Base-by-base conservation (phyloP, 2,113 vertebrate genomes). In the Nibea albiflora region DNA sequence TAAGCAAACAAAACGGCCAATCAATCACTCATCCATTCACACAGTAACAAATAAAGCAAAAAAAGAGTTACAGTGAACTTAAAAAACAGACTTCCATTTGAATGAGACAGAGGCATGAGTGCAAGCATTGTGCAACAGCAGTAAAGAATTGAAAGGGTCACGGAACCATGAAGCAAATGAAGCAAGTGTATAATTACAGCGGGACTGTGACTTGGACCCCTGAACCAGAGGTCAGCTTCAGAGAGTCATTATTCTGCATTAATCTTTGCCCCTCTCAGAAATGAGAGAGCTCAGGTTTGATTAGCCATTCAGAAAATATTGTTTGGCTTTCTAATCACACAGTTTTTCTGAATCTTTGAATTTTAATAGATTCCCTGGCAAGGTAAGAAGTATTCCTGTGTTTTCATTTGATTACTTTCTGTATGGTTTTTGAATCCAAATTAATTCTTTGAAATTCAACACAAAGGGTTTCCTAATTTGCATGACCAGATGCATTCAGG, bases 121-220 rank as follows among this genome's bases (percentile, higher is more conserved):
- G 75, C 61, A 56, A 58, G 73, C 35, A 61, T 63, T 88, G 78
- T 84, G 79, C 80, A 84, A 77, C 58, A 63, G 80, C 52, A 52
- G 44, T 39, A 39, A 83, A 82, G 79, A 53, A 80, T 14, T n/a
- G 72, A 62, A 90, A 84, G 70, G 90, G 92, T 93, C 89, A 90
- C 19, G 5, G 62, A 81, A 83, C 89, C 86, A 73, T 49, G 57
- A 60, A 76, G 69, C 60, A 92, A 93, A 93, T 89, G 78, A 89
- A 88, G 85, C 65, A 62, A 75, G 79, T 52, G 79, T 88, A 80
- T 93, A 92, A 95, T 95, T 94, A 94, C 82, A 63, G 57, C 72
- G 54, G 80, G 73, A 81, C 76, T 62, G 72, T 90, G 80, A 89
- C 79, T 69, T 57, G 52, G 67, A 81, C 79, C 85, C 42, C 52